Evolutionary conservation across 2,888 invertebrate genomes (phyloP), one percentile per base, ranked within the genome.

Genomic region (Leptinotarsa rubiginosa): DNA sequence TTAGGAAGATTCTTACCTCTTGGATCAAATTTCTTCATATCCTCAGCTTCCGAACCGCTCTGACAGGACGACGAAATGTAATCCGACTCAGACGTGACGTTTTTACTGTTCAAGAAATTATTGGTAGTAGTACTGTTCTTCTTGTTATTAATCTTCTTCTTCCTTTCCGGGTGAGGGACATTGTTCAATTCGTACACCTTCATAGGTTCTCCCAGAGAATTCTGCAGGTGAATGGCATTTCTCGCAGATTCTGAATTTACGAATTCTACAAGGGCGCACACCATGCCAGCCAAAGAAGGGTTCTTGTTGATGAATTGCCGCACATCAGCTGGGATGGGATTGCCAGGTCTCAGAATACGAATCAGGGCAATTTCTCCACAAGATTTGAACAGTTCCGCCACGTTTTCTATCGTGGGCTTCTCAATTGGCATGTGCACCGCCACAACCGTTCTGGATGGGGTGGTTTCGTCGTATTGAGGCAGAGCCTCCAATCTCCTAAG

Each of bases 331-430:
- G 97, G 97, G 70, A 96, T 93, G 13, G 96, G 93, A 88, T 96
- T 96, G 54, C 97, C 97, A 0, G 97, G 97, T 70, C 95, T 91
- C 65, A 97, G 89, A 77, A 97, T 95, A 73, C 97, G 91, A 70
- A 98, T 95, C 52, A 97, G 89, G 3, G 96, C 95, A 62, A 98
- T 96, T 86, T 96, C 96, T 3, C 97, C 97, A 85, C 96, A 97
- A 70, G 92, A 90, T 15, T 94, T 92, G 88, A 98, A 97, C 77
- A 97, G 88, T 85, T 97, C 95, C 0, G 97, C 96, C n/a, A 97
- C 96, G 81, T 93, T 93, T 87, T 97, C 97, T 64, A 97, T 96
- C 12, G 94, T 92, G 0, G 97, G 92, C 81, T 93, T 94, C 56
- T 96, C 96, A 73, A 94, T 90, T 0, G 96, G 96, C 89, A 97